Conservation (phyloP, 23 tunicate species). For the Styela clava region DNA sequence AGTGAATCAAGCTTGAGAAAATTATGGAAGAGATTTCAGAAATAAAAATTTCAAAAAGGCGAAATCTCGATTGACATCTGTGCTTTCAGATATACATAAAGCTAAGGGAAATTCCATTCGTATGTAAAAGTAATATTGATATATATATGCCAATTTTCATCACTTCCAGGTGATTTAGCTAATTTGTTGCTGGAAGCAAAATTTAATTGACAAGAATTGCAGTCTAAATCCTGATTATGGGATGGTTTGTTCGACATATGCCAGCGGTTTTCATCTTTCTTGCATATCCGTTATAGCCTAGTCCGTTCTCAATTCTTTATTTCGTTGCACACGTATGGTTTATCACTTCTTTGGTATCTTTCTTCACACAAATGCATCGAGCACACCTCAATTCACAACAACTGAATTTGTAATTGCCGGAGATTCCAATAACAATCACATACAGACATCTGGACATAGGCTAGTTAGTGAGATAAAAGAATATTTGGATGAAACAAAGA, state of each 20-base stretch:
- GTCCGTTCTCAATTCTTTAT: no score
- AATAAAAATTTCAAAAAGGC: neutral
- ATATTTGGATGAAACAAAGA: neutral
- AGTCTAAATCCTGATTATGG: no score
- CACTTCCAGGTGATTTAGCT: no score
- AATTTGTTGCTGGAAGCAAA: no score
- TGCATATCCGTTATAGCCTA: no score
- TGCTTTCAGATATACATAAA: neutral
- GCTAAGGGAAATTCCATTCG: slow-evolving; percentile 15
- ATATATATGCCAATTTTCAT: no score
- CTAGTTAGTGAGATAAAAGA: slow-evolving; percentile 6
- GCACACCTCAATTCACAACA: neutral
- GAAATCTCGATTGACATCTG: neutral
- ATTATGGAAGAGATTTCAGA: slow-evolving; percentile 4
- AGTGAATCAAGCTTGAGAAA: slow-evolving; percentile 10
- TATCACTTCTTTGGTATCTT: neutral
- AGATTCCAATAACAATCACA: neutral
- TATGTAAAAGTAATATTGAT: no score
- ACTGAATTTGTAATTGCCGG: slow-evolving; percentile 7
- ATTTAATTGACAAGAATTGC: no score
- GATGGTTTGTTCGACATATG: no score
- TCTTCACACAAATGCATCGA: neutral
- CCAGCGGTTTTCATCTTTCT: no score
- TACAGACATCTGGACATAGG: no score
- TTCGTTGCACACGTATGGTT: neutral